Conservation (phyloP, 1,140 invertebrate genomes). For the Micrasema minimum region DNA sequence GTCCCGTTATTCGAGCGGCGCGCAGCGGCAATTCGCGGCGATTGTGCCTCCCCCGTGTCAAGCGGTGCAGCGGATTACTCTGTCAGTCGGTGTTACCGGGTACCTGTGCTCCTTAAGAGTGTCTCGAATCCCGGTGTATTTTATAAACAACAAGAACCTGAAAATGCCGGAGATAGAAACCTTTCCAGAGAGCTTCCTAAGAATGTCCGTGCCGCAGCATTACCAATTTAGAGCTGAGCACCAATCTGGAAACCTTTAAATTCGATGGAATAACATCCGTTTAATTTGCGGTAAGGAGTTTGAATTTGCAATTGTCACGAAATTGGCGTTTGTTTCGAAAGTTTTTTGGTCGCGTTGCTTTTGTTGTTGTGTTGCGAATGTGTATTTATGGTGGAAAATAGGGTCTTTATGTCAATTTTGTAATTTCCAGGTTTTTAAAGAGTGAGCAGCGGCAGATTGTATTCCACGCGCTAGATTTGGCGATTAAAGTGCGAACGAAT, state of each 20-base stretch:
- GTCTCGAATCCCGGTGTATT: constrained; percentile 37
- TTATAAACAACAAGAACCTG: constrained; percentile 57
- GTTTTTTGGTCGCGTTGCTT: constrained; percentile 56
- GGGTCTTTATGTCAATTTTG: constrained; percentile 19
- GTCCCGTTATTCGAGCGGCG: constrained; percentile 51
- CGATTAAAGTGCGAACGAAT: constrained; percentile 71
- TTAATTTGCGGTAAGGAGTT: constrained; percentile 78
- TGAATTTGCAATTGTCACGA: constrained; percentile 21
- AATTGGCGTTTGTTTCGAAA: constrained; percentile 55
- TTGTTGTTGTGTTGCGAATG: constrained; percentile 54
- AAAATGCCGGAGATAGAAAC: constrained; percentile 73
- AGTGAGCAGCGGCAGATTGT: constrained; percentile 67
- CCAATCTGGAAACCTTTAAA: constrained; percentile 82
- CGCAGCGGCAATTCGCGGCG: constrained; percentile 58
- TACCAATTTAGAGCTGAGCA: constrained; percentile 84
- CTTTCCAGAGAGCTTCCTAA: constrained; percentile 84
- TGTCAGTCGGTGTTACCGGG: constrained; percentile 43
- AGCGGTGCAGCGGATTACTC: constrained; percentile 58
- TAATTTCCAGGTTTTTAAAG: constrained; percentile 36
- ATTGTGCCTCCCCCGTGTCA: too few relatives aligned
- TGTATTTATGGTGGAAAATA: constrained; percentile 2
- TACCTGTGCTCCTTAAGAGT: constrained; percentile 16
- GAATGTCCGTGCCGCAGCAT: constrained; percentile 80
- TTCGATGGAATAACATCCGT: constrained; percentile 85
- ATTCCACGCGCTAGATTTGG: constrained; percentile 83